Conservation (phyloP, 1,140 invertebrate genomes). For the Delia radicum region DNA sequence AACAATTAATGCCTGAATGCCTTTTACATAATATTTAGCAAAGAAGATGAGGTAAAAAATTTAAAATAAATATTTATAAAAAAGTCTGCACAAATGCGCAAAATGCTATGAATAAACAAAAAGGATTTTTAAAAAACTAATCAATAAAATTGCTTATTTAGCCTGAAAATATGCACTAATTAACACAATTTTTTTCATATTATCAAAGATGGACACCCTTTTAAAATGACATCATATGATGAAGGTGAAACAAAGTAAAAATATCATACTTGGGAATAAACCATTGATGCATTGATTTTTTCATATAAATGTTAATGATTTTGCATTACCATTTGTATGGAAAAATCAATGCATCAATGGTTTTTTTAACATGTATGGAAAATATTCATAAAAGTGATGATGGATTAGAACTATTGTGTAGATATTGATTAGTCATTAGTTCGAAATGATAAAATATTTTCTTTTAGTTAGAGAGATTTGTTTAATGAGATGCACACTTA, state of each 20-base stretch:
- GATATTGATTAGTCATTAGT: no score
- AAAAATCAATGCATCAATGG: no score
- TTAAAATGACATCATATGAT: no score
- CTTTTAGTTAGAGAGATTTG: no score
- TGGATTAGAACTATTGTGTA: no score
- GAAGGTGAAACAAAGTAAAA: no score
- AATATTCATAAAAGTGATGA: no score
- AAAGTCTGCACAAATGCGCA: background rate
- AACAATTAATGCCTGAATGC: constrained; percentile 13
- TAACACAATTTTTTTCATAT: background rate
- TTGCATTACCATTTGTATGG: no score
- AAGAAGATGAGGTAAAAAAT: background rate
- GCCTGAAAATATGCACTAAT: constrained; percentile 18
- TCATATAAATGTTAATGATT: background rate
- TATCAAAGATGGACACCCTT: no score
- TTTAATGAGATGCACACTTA: no score
- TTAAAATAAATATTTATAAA: background rate
- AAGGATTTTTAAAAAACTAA: background rate
- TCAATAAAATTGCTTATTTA: constrained; percentile 24
- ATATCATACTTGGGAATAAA: background rate
- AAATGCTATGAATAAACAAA: background rate
- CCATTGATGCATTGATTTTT: background rate
- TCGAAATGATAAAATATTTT: no score
- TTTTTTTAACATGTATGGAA: no score
- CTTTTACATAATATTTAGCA: background rate